Base-by-base conservation (phyloP, 2,797 vertebrate genomes). In the Falco berigora region DNA sequence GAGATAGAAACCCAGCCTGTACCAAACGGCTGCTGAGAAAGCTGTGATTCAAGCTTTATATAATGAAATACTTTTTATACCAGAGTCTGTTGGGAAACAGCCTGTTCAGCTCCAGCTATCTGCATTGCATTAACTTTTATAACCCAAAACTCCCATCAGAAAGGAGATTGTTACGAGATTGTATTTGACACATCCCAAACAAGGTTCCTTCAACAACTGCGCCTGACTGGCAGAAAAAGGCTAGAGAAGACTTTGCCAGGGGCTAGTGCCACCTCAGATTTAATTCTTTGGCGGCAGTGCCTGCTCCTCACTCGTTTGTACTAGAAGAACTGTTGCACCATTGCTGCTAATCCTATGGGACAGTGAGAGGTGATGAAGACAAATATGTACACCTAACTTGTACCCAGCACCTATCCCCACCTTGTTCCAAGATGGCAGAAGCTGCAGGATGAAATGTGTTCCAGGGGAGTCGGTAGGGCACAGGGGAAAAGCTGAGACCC, bases 231-330 rank as follows among this genome's bases (percentile, higher is more conserved):
- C 80, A 90, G 82, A 58, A 88, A 94, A 92, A 90, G 69, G 55
- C 82, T 58, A 49, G 69, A 68, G 87, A 63, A 88, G 85, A 63
- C 55, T 88, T 86, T 78, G 89, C 92, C 90, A 58, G 58, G 73
- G 85, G 94, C 85, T 91, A 86, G 25, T 88, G 94, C 88, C 94
- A 92, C 84, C 78, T 95, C 50, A 55, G 81, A 85, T 89, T 91
- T 92, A 83, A 88, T 75, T 92, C 93, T 90, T 71, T 84, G 73
- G 55, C 0, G 14, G 68, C 76, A 75, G 20, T 14, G 76, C 78
- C 75, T 91, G 84, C 76, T 95, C 79, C 58, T 86, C 64, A 47
- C 79, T 91, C 5, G 3, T 88, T 74, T 73, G 40, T 46, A 14
- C 47, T 28, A 38, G 62, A 36, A 44, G 61, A 83, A 47, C 32